Evolutionary conservation across 1,140 invertebrate genomes (phyloP).

Genomic region (Bombus pyrosoma): DNA sequence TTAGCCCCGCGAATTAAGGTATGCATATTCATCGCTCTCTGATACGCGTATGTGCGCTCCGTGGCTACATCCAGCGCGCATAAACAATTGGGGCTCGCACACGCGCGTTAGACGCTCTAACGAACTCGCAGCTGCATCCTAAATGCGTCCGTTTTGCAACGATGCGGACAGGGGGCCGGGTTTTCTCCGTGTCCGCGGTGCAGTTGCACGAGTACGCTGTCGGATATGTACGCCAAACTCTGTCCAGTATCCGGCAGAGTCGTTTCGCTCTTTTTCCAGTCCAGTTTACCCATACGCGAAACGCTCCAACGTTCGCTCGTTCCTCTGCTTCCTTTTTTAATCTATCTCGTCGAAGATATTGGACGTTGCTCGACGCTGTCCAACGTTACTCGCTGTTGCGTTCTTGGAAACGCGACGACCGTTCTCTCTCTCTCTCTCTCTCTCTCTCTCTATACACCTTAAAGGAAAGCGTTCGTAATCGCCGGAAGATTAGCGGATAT

Average conservation of each 20-base stretch:
- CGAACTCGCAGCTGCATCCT: slow-evolving; percentile 76
- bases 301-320: neutral
- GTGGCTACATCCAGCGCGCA: slow-evolving; percentile 68
- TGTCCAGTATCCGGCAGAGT: neutral
- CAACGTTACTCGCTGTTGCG: too few relatives aligned
- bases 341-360: neutral
- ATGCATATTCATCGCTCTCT: slow-evolving; percentile 82
- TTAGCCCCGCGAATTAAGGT: slow-evolving; percentile 83
- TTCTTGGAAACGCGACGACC: too few relatives aligned
- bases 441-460: too few relatives aligned
- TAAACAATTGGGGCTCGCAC: slow-evolving; percentile 80
- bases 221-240: slow-evolving; percentile 32
- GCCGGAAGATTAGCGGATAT: neutral
- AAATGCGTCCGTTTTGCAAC: slow-evolving; percentile 70
- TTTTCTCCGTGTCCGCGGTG: slow-evolving; percentile 42
- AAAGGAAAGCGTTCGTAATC: neutral
- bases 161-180: slow-evolving; percentile 22
- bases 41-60: slow-evolving; percentile 77
- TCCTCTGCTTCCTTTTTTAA: too few relatives aligned
- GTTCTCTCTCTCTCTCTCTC: too few relatives aligned
- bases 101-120: slow-evolving; percentile 78
- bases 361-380: too few relatives aligned
- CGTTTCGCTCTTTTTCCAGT: neutral
- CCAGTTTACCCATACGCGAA: neutral
- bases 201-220: slow-evolving; percentile 5